Evolutionary conservation across 2,113 vertebrate species (phyloP), one percentile per base, ranked within the genome.

Genomic region (Siphamia tubifer): DNA sequence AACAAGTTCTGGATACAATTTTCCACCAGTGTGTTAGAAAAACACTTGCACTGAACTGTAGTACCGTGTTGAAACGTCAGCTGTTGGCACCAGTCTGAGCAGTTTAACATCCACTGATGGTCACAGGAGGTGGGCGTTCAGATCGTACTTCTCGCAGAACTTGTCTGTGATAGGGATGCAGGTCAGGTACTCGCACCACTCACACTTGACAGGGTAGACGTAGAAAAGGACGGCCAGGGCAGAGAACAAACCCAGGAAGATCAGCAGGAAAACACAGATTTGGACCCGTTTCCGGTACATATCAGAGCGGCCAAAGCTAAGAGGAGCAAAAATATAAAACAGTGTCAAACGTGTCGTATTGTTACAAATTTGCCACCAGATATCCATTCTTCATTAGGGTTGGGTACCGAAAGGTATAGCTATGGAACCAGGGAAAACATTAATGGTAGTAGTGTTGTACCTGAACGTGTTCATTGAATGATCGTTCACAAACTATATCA

Each of bases 91-190:
- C 25, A 17, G 27, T 24, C 30, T 12, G 6, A 8, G 21, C 49
- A 15, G 53, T 12, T n/a, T 20, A 2, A 2, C 8, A 1, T 47
- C 11, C 15, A 47, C 55, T 11, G 75, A 1, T 3, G 35, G 1
- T 96, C 94, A 97, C 89, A 96, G 95, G 77, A 98, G 94, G 91
- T 99, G 95, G 4, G 96, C 93, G 0, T 99, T 96, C 74, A 99
- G 92, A 85, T 98, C 96, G 0, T 99, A 99, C 74, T 98, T 99
- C 90, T 98, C 97, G 0, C 96, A 96, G 91, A 89, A 94, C 76
- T 98, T 98, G 94, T 99, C 96, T 0, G 96, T 99, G 93, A 99
- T 96, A 16, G 97, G 96, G 84, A 99, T 97, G 82, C 98, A 99
- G 55, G 97, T 99, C 74, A 99, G 95, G 84, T 95, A 93, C 83